Evolutionary conservation across 1,140 invertebrate species (phyloP), one percentile per base, ranked within the genome.

Genomic region (Pogonomyrmex californicus): DNA sequence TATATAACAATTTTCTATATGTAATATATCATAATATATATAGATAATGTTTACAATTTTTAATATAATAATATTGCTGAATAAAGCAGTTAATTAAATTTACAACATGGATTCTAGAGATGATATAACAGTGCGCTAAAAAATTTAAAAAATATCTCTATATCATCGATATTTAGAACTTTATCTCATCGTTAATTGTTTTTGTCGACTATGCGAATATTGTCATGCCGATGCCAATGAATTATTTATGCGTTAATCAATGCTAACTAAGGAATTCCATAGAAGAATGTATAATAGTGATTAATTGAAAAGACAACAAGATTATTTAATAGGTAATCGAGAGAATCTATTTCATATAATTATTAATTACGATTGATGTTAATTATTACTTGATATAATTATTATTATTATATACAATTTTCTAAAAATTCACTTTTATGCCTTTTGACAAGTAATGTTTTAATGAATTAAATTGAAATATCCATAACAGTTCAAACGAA

Each of bases 191-290:
- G 0, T 3, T 6, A 51, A 5, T 70, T 0, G 1, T 51, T 4
- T 12, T 62, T 17, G 23, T 36, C 36, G 12, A 4, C 2, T 33
- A 66, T 9, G 2, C 30, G n/a, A 30, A 68, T 68, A 3, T 68
- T 49, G 10, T 66, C 36, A 23, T 68, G 1, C 30, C 14, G 77
- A 33, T 36, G 23, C 0, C 23, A 23, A 23, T 85, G 30, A 14
- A 85, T 36, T 54, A 9, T 36, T 44, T 56, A 2, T 23, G 62
- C 23, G 10, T 12, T 4, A 10, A 78, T 7, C 66, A 58, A 6
- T 85, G 44, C 2, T 49, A 51, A 33, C 33, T 66, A 5, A 83
- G 66, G 12, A 77, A 85, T n/a, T 23, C 5, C 1, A 38, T 1
- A 10, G 62, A 78, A 7, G 30, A 3, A 17, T 14, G 3, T 30